Base-by-base conservation (phyloP, 1,140 invertebrate genomes). In the Platorchestia sp. region DNA sequence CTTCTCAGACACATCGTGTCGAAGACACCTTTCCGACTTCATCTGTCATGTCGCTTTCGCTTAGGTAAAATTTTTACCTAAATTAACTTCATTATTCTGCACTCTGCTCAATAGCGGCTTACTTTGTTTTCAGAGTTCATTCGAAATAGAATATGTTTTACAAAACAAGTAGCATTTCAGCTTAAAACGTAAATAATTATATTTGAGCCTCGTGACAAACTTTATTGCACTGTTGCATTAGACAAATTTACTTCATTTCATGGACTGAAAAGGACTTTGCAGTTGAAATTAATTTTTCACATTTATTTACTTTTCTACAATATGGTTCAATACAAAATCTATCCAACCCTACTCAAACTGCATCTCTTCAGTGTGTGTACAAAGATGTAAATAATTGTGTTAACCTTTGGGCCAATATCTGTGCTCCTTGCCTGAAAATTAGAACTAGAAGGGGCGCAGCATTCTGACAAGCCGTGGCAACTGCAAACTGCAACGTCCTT, bases 31-130 rank as follows among this genome's bases (percentile, higher is more conserved):
- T 45, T 93, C 45, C 91, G 91, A 44, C 91, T 93, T 45, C 91
- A 93, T 93, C 91, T 93, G 91, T 47, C 91, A 93, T 93, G 91
- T 93, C 91, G 91, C 91, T 93, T 93, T 93, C 91, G 40, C 91
- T 93, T 93, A 93, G 91, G 91, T 93, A 93, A 93, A 44, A 93
- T 93, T 93, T n/a, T 45, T 36, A 40, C 91, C 89, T 14, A 45
- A 93, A 45, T 93, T n/a, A 45, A 44, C 87, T 41, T 41, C 87
- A 89, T 89, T 89, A 42, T 42, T 89, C 41, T 93, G 91, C 91
- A 93, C 36, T 93, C 41, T 36, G 91, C 91, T 45, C 45, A 93
- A 45, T 44, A 45, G 91, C 40, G 45, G 91, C 91, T 93, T 93
- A 14, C 42, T 41, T 89, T 89, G 36, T 27, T 89, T 27, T 75